Evolutionary conservation across 1,140 invertebrate species (phyloP).

Genomic region (Tetragnatha versicolor): DNA sequence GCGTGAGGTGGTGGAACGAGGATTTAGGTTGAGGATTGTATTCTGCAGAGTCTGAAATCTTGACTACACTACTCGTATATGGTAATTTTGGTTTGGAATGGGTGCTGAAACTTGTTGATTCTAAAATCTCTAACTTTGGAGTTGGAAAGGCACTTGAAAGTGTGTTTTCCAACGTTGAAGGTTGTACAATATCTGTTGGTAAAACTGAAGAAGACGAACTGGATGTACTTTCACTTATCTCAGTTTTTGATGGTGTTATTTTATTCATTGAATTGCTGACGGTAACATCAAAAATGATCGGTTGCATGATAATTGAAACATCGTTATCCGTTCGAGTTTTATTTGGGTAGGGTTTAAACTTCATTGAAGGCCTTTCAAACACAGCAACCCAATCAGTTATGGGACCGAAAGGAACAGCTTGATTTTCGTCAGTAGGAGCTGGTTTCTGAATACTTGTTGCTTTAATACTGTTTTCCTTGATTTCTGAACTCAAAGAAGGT

Average conservation of each 20-base stretch:
- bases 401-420: slow-evolving; percentile 38
- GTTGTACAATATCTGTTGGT: too few relatives aligned
- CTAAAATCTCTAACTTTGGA: too few relatives aligned
- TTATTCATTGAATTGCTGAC: slow-evolving; percentile 21
- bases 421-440: slow-evolving; percentile 3
- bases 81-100: too few relatives aligned
- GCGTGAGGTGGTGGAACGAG: too few relatives aligned
- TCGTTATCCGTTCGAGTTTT: slow-evolving; percentile 11
- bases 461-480: slow-evolving; percentile 1
- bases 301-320: slow-evolving; percentile 35
- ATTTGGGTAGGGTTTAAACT: slow-evolving; percentile 35
- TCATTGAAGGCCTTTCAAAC: slow-evolving; percentile 55
- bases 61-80: too few relatives aligned
- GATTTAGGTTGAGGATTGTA: too few relatives aligned
- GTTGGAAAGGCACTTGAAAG: too few relatives aligned
- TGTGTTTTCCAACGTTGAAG: too few relatives aligned
- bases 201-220: too few relatives aligned
- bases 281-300: slow-evolving; percentile 48
- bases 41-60: too few relatives aligned
- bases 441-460: not conserved
- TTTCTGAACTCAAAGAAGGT: not conserved
- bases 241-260: not conserved
- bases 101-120: too few relatives aligned
- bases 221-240: not conserved
- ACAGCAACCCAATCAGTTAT: slow-evolving; percentile 57